Percentiles rank a stretch among this genome's conserved stretches.
phyloP scores from a whole-genome alignment of 2,888 invertebrate genomes.

The Drosophila mettleri region DNA sequence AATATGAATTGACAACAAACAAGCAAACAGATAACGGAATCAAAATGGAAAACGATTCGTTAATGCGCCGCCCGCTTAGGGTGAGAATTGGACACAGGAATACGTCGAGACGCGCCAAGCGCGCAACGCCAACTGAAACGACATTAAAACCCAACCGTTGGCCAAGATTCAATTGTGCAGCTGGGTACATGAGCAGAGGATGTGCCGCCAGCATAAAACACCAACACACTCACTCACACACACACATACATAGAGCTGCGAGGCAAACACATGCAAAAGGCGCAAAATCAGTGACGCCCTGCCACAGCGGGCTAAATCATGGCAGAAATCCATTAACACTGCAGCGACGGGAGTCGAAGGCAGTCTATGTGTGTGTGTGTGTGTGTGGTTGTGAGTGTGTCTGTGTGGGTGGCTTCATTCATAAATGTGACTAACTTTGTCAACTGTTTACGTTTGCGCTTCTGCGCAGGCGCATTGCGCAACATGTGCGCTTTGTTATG shows the following conservation, averaged over 20 bases:
- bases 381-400: neutral
- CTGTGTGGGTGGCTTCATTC: conserved; percentile 53
- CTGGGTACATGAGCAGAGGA: conserved; percentile 54
- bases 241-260: conserved; percentile 9
- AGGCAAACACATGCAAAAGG: conserved; percentile 67
- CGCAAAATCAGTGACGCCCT: conserved; percentile 69
- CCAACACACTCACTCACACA: conserved; percentile 22
- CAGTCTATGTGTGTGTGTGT: neutral
- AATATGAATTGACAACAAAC: conserved; percentile 28
- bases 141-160: conserved; percentile 59
- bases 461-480: conserved; percentile 61
- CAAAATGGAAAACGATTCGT: conserved; percentile 31
- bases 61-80: conserved; percentile 41
- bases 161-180: conserved; percentile 74
- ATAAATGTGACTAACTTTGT: conserved; percentile 57
- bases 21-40: conserved; percentile 44
- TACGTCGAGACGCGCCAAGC: conserved; percentile 82
- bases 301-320: conserved; percentile 52
- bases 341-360: neutral
- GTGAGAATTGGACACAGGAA: conserved; percentile 39
- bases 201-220: conserved; percentile 64
- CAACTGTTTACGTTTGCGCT: conserved; percentile 61
- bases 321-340: conserved; percentile 71
- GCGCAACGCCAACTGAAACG: conserved; percentile 82
- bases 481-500: conserved; percentile 44